Evolutionary conservation across 2,797 vertebrate genomes (phyloP).

Genomic region (Crax fasciolata): DNA sequence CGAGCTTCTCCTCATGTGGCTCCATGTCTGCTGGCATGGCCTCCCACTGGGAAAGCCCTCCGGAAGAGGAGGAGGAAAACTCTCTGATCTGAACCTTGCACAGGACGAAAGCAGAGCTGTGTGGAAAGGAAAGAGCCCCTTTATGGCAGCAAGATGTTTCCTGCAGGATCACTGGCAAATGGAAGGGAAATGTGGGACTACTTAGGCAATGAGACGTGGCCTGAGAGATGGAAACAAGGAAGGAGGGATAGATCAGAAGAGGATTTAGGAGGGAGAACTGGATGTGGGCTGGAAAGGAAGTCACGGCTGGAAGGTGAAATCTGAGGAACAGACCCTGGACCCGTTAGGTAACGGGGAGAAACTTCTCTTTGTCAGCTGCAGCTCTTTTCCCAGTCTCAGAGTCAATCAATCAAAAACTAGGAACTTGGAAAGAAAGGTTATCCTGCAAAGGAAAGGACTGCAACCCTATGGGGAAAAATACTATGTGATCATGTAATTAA

Average conservation of each 20-base stretch:
- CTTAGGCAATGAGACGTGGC: slow-evolving; percentile 6
- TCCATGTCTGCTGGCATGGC: not conserved
- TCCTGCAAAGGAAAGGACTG: not conserved
- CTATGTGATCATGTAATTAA: not conserved
- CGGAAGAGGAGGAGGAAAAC: not conserved
- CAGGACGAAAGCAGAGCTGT: not conserved
- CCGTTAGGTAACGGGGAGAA: slow-evolving; percentile 14
- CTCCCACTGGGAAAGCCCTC: fast-evolving
- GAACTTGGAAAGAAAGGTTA: not conserved
- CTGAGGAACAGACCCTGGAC: slow-evolving; percentile 41
- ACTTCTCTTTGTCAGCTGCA: slow-evolving; percentile 33
- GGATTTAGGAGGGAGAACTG: slow-evolving; percentile 18
- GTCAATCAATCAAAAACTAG: slow-evolving; percentile 32
- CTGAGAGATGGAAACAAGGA: slow-evolving; percentile 33
- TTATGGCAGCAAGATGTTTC: slow-evolving; percentile 60
- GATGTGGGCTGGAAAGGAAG: slow-evolving; percentile 37
- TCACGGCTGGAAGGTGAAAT: slow-evolving; percentile 19
- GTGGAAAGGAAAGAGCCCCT: not conserved
- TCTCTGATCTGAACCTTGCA: not conserved
- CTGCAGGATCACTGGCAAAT: slow-evolving; percentile 25
- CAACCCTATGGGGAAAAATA: not conserved
- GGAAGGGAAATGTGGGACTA: slow-evolving; percentile 56
- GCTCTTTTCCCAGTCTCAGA: slow-evolving; percentile 41
- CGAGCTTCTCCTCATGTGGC: not conserved
- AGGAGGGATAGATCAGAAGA: slow-evolving; percentile 38